Evolutionary conservation across 2,113 vertebrate genomes (phyloP).

Genomic region (Phoenicopterus ruber): DNA sequence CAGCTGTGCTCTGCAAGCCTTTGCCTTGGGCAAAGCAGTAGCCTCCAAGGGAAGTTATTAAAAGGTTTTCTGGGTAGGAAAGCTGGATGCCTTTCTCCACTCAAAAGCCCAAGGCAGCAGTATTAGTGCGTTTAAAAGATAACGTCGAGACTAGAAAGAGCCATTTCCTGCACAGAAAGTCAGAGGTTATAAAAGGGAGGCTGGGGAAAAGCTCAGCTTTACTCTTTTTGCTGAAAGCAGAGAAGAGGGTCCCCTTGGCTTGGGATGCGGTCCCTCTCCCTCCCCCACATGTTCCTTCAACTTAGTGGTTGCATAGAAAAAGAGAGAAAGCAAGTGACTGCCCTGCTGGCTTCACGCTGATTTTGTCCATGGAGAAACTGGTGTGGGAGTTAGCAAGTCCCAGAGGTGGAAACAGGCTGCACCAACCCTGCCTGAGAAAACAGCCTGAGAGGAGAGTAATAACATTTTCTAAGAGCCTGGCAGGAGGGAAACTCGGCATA

Average conservation of each 20-base stretch:
- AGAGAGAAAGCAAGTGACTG: not conserved
- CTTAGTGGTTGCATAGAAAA: not conserved
- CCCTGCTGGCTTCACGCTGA: not conserved
- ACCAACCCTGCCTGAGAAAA: not conserved
- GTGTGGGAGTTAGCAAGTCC: not conserved
- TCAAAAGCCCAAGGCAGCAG: not conserved
- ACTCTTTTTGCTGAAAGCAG: not conserved
- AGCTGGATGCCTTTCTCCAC: not conserved
- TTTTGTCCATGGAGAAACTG: not conserved
- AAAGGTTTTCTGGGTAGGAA: not conserved
- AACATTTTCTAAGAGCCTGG: not conserved
- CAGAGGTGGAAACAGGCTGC: not conserved
- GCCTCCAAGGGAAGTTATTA: not conserved
- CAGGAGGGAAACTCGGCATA: not conserved
- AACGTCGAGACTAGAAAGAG: not conserved
- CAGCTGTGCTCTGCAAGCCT: not conserved
- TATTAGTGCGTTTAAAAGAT: not conserved
- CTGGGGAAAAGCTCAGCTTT: not conserved
- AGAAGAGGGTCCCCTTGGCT: not conserved
- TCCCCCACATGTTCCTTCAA: fast-evolving
- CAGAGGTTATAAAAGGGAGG: not conserved
- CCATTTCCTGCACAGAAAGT: not conserved
- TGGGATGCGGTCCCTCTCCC: not conserved
- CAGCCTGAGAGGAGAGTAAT: not conserved
- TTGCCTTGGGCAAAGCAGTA: not conserved